Percentiles rank a stretch among this genome's conserved stretches.
These are phyloP conservation scores for Dromius quadrimaculatus DNA, from an alignment of 2,888 invertebrate genomes.

Conservation along the genomic window DNA sequence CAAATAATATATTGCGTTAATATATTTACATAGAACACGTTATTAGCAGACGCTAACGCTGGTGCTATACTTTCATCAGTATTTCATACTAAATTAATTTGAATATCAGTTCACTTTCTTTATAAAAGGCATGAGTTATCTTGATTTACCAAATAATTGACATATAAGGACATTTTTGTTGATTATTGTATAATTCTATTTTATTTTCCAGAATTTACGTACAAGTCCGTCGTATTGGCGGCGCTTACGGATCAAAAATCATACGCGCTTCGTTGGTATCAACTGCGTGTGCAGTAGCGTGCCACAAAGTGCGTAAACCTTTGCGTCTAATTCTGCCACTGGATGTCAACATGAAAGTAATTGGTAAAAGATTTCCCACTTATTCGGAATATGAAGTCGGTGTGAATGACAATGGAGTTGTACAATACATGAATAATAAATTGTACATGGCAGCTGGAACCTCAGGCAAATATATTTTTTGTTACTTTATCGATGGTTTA, in stretches of 20 bases:
- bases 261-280: conserved; percentile 72
- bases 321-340: conserved; percentile 79
- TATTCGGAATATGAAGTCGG: conserved; percentile 77
- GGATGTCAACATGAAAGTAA: conserved; percentile 77
- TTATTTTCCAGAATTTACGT: conserved; percentile 73
- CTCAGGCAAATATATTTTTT: too few relatives aligned
- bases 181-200: conserved; percentile 28
- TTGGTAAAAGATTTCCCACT: conserved; percentile 76
- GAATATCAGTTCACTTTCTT: too few relatives aligned
- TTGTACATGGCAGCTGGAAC: conserved; percentile 72
- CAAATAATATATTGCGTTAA: too few relatives aligned
- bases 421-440: conserved; percentile 73
- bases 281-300: conserved; percentile 78
- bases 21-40: too few relatives aligned
- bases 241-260: conserved; percentile 85
- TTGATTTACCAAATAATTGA: too few relatives aligned
- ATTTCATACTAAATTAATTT: too few relatives aligned
- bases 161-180: not conserved
- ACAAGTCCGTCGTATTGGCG: conserved; percentile 80
- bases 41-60: too few relatives aligned
- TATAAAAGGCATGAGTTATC: too few relatives aligned
- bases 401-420: conserved; percentile 73
- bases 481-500: too few relatives aligned
- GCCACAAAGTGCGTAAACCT: conserved; percentile 73
- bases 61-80: too few relatives aligned